Base-by-base conservation (phyloP, 2,888 invertebrate genomes). In the Megastigmus dorsalis region DNA sequence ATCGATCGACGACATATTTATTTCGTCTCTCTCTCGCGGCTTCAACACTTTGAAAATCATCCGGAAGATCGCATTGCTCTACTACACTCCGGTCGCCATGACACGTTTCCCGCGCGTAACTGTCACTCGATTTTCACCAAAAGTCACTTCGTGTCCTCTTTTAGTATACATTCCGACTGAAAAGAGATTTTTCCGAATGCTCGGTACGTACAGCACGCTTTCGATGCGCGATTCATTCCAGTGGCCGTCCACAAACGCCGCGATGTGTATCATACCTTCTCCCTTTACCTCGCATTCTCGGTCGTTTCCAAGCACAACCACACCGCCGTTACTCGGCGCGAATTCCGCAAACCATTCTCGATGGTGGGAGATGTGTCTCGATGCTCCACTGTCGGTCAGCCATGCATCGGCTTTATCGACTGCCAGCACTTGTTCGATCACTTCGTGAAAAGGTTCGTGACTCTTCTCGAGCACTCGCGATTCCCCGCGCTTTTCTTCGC, bases 331-430 rank as follows among this genome's bases (percentile, higher is more conserved):
- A n/a, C 65, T 57, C 36, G 57, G 43, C 13, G 52, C 13, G 13
- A 68, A 74, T n/a, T 78, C 74, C n/a, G 20, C 50, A 15, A 73
- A 76, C 77, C 79, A 80, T 1, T 80, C 80, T 3, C 71, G 43
- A 48, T 77, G 70, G 45, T 57, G 75, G 2, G 78, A 75, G 0
- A 80, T 79, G 23, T 81, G 81, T 15, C 57, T 38, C 1, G 79
- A 80, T 2, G 78, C 80, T 3, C 79, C 79, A 38, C 80, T 79
- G 69, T 80, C 79, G 45, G 75, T 70, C 6, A 80, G 33, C 79
- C 79, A 80, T 7, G 74, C 67, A 18, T 80, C 80, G 0, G 1
- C 26, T 0, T 28, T 41, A 4, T 62, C n/a, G 1, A 3, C 9
- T 3, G 4, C 2, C 0, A 43, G 1, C 23, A 59, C 60, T 20